phyloP scores from a whole-genome alignment of 2,113 vertebrate species.

The Phaethon lepturus region DNA sequence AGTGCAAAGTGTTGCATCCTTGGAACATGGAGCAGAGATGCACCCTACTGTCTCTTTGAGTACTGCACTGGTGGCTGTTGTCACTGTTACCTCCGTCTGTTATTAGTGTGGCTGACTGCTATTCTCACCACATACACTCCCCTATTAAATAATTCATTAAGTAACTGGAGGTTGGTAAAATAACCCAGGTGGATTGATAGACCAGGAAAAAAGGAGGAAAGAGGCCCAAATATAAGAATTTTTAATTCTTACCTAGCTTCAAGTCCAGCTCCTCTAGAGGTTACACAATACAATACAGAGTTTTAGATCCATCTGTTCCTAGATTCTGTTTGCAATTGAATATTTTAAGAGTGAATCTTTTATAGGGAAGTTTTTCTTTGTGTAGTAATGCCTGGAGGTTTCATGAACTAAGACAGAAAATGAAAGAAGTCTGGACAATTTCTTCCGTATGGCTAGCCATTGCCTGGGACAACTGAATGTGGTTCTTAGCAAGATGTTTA shows the following conservation, averaged over 20 bases:
- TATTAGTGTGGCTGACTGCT: neutral
- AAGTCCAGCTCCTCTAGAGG: neutral
- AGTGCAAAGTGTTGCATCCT: neutral
- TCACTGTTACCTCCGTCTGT: neutral
- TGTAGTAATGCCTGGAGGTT: constrained; percentile 29
- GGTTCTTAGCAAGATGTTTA: constrained; percentile 2
- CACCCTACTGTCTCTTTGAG: constrained; percentile 50
- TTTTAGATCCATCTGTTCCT: neutral
- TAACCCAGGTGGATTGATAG: neutral
- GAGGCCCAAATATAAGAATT: neutral
- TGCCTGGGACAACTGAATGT: neutral
- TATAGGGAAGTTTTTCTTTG: neutral
- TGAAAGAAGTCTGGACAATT: constrained; percentile 5
- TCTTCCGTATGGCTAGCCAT: constrained; percentile 3
- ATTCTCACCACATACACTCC: neutral
- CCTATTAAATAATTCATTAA: neutral
- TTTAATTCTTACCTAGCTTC: neutral
- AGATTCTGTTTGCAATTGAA: neutral
- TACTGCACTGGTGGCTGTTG: neutral
- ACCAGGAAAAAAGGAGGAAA: neutral
- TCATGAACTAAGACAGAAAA: constrained; percentile 51
- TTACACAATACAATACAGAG: neutral
- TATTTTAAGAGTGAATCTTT: constrained; percentile 9
- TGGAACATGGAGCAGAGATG: constrained; percentile 51
- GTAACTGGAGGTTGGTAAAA: neutral